phyloP scores from a whole-genome alignment of 2,113 vertebrate species.

The Chunga burmeisteri region DNA sequence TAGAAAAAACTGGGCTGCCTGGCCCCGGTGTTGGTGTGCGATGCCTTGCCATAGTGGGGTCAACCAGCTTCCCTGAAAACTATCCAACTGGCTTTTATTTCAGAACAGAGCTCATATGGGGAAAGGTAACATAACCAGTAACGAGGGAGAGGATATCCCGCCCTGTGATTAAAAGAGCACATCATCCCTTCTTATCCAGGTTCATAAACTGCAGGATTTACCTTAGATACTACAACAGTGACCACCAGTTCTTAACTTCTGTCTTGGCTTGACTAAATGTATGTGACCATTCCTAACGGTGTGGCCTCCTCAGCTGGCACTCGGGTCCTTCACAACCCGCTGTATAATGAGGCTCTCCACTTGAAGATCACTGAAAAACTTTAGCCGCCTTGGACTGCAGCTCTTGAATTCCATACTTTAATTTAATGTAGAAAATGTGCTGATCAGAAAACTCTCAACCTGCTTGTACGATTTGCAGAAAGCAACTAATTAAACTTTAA shows the following conservation, averaged over 20 bases:
- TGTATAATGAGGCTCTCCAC: not conserved
- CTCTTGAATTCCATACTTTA: not conserved
- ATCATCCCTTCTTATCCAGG: not conserved
- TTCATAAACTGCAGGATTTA: not conserved
- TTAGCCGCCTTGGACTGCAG: not conserved
- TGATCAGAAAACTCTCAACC: not conserved
- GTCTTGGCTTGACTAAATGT: not conserved
- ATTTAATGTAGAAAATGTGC: not conserved
- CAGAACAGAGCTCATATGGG: not conserved
- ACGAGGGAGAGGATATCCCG: not conserved
- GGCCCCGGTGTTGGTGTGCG: too few relatives aligned
- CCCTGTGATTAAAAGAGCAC: not conserved
- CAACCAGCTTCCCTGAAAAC: not conserved
- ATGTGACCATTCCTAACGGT: not conserved
- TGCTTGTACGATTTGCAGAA: not conserved
- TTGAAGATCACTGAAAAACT: not conserved
- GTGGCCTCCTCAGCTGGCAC: not conserved
- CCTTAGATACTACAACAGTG: not conserved
- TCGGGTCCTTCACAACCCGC: not conserved
- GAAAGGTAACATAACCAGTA: not conserved
- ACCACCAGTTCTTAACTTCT: not conserved
- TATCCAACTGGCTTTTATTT: not conserved
- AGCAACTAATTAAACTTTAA: not conserved
- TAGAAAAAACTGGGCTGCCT: not conserved
- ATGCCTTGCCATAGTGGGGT: not conserved